Conservation (phyloP, 2,113 vertebrate genomes). For the Clinocottus analis region DNA sequence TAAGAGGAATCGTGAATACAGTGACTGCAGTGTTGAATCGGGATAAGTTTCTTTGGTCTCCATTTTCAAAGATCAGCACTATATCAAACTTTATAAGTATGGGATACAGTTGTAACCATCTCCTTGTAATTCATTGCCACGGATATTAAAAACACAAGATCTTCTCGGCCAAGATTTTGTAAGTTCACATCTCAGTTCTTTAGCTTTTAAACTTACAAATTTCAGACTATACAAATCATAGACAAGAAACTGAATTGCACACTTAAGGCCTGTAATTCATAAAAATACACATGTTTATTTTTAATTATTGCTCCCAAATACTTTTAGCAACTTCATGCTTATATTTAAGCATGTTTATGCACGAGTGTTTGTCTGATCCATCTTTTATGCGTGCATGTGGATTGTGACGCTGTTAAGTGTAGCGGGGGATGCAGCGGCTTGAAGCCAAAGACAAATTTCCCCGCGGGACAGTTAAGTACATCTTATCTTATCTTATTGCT, state of each 20-base stretch:
- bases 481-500: not conserved
- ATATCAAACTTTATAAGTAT: not conserved
- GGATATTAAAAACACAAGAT: not conserved
- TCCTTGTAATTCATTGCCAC: not conserved
- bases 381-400: not conserved
- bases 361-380: not conserved
- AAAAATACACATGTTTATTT: too few relatives aligned
- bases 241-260: too few relatives aligned
- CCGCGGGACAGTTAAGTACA: not conserved
- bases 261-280: too few relatives aligned
- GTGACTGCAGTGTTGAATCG: not conserved
- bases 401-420: not conserved
- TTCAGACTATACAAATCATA: too few relatives aligned
- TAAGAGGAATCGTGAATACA: not conserved
- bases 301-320: too few relatives aligned
- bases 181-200: not conserved
- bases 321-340: too few relatives aligned
- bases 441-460: not conserved
- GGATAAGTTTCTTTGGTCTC: not conserved
- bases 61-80: too few relatives aligned
- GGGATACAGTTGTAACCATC: too few relatives aligned
- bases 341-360: not conserved
- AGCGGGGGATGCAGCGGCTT: not conserved
- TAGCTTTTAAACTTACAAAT: not conserved
- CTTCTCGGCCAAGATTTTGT: not conserved